Evolutionary conservation across 2,797 vertebrate genomes (phyloP).

Genomic region (Diplodus puntazzo): DNA sequence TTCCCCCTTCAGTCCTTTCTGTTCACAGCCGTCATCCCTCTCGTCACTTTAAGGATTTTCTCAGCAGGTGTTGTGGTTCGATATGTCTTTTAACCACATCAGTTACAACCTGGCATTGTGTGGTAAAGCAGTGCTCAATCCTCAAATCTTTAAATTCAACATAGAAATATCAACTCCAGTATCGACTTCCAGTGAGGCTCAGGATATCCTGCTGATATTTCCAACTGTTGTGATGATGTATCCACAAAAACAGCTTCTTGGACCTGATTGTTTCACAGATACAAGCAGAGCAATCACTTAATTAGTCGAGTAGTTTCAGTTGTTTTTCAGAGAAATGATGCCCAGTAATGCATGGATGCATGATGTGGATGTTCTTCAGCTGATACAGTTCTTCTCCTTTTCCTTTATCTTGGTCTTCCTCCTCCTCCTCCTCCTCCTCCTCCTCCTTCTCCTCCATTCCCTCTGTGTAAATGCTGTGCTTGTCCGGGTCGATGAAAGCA

Average conservation of each 20-base stretch:
- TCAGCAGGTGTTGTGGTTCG: background rate
- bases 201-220: no score
- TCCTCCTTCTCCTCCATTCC: no score
- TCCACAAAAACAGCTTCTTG: background rate
- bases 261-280: background rate
- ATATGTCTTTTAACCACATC: constrained; percentile 15
- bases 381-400: no score
- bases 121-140: background rate
- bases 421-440: no score
- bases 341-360: background rate
- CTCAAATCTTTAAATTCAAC: background rate
- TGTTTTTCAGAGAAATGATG: background rate
- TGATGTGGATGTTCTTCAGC: no score
- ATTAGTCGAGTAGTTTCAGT: background rate
- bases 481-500: no score
- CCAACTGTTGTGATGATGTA: background rate
- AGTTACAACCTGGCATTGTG: background rate
- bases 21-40: constrained; percentile 18
- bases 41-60: background rate
- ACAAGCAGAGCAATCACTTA: background rate
- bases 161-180: background rate
- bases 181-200: background rate
- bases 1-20: background rate
- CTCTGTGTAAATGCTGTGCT: no score
- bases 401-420: no score